Evolutionary conservation across 2,888 invertebrate species (phyloP).

Genomic region (Panopea generosa): DNA sequence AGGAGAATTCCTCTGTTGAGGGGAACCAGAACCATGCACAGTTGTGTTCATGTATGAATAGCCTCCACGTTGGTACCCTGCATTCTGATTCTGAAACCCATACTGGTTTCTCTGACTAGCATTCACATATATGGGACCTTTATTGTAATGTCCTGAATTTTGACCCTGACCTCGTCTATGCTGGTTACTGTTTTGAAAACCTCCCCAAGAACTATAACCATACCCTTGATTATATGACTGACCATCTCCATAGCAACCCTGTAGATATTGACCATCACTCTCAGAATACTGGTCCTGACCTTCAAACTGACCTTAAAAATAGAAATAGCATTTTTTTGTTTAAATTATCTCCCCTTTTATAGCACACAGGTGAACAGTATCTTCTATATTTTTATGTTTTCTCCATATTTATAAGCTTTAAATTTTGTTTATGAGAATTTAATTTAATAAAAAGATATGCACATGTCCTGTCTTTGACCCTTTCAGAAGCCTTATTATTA

Average conservation of each 20-base stretch:
- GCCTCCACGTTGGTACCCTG: conserved; percentile 40
- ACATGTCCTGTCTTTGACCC: too few species aligned
- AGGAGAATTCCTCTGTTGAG: conserved; percentile 68
- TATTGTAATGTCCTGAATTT: conserved; percentile 39
- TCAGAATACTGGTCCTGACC: conserved; percentile 16
- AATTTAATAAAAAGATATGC: too few species aligned
- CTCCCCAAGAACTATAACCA: conserved; percentile 52
- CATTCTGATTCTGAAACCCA: conserved; percentile 36
- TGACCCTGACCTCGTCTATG: conserved; percentile 14
- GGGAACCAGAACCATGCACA: conserved; percentile 53
- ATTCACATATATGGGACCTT: conserved; percentile 29
- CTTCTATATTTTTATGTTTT: too few species aligned
- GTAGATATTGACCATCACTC: background rate
- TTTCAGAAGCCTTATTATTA: too few species aligned
- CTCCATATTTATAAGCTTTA: too few species aligned
- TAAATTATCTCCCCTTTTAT: too few species aligned
- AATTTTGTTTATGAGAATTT: too few species aligned
- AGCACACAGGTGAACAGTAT: too few species aligned
- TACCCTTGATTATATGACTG: conserved; percentile 44
- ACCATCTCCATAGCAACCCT: conserved; percentile 29
- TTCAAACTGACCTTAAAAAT: conserved; percentile 18
- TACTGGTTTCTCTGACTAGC: conserved; percentile 17
- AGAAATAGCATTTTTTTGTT: too few species aligned
- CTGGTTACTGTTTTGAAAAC: conserved; percentile 39
- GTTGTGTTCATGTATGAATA: conserved; percentile 57